Evolutionary conservation across 2,888 invertebrate genomes (phyloP).

Genomic region (Erannis defoliaria): DNA sequence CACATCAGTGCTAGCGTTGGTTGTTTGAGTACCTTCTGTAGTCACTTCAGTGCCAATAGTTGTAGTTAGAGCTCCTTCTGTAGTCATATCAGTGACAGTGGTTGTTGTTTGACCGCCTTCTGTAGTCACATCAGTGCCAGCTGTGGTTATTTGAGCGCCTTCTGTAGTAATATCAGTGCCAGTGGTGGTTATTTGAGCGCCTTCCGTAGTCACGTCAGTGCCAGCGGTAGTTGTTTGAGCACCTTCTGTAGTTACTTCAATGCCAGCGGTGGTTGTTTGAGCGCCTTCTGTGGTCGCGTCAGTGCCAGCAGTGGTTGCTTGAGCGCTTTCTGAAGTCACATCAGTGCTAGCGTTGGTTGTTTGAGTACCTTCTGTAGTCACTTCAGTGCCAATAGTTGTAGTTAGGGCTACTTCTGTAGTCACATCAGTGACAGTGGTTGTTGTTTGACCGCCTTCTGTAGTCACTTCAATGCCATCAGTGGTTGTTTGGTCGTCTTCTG

Average conservation of each 20-base stretch:
- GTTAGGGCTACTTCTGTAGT: not conserved
- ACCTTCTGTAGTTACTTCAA: not conserved
- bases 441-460: not conserved
- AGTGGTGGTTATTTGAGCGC: not conserved
- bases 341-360: not conserved
- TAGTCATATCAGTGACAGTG: too few species aligned
- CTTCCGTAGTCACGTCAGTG: not conserved
- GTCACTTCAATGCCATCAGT: not conserved
- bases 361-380: not conserved
- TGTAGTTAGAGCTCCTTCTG: not conserved
- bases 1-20: not conserved
- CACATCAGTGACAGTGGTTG: not conserved
- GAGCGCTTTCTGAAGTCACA: not conserved
- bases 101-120: not conserved
- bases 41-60: not conserved
- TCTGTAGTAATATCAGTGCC: not conserved
- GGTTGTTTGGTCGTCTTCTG: too few species aligned
- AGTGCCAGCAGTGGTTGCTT: not conserved
- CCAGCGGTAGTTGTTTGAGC: not conserved
- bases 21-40: not conserved
- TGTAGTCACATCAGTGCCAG: not conserved
- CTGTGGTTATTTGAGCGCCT: not conserved
- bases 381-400: too few species aligned
- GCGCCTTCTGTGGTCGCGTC: not conserved
- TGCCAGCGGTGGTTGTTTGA: not conserved